phyloP scores from a whole-genome alignment of 2,888 invertebrate genomes.

The Apamea sordens region DNA sequence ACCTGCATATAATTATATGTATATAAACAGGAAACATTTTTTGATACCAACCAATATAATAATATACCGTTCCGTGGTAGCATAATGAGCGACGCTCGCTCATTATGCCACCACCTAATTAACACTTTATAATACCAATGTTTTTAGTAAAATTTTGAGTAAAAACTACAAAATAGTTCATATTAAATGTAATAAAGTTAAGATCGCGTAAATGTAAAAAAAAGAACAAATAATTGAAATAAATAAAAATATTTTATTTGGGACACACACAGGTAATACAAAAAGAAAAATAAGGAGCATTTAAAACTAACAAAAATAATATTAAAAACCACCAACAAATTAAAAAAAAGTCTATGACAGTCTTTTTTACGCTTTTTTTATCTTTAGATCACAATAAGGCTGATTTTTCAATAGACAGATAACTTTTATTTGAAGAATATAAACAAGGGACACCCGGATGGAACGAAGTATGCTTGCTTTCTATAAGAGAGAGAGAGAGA shows the following conservation, averaged over 20 bases:
- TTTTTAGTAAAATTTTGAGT: not conserved
- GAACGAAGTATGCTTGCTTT: too few species aligned
- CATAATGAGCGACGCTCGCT: too few species aligned
- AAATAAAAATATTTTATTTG: not conserved
- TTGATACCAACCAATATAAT: not conserved
- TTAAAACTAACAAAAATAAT: not conserved
- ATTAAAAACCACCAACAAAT: not conserved
- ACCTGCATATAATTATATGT: not conserved
- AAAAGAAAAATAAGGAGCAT: too few species aligned
- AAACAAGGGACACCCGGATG: too few species aligned
- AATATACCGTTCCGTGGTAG: too few species aligned
- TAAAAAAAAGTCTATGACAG: not conserved
- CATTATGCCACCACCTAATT: not conserved
- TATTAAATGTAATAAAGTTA: not conserved
- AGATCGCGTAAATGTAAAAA: not conserved
- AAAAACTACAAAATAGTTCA: not conserved
- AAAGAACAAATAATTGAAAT: not conserved
- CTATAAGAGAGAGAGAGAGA: too few species aligned
- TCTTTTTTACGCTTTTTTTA: too few species aligned
- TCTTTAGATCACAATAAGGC: too few species aligned
- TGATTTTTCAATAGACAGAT: too few species aligned
- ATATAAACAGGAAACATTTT: not conserved
- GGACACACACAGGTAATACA: not conserved
- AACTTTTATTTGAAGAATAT: too few species aligned
- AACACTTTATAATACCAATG: not conserved